A percentile compares a stretch with the other conserved stretches of the same genome.
These are phyloP conservation scores for Timema cristinae DNA, from an alignment of 2,888 invertebrate genomes.

Conservation along the genomic window DNA sequence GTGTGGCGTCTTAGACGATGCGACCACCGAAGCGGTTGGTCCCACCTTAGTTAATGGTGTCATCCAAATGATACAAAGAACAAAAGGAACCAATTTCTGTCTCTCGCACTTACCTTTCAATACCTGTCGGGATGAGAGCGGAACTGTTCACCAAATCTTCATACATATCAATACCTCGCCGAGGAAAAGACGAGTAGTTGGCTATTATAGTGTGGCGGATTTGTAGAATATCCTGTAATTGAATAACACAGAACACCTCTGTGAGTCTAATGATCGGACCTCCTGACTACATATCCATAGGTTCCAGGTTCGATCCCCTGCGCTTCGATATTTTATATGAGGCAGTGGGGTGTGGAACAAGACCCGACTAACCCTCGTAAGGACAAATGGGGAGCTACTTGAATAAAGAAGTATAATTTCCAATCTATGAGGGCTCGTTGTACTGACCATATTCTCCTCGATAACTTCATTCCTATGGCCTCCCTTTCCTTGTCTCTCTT, in stretches of 20 bases:
- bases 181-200: slow-evolving; percentile 49
- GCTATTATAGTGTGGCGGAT: slow-evolving; percentile 49
- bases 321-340: background rate
- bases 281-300: background rate
- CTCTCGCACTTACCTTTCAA: slow-evolving; percentile 47
- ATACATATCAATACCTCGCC: slow-evolving; percentile 42
- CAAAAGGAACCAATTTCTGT: slow-evolving; percentile 18
- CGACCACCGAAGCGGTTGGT: background rate
- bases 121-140: slow-evolving; percentile 48
- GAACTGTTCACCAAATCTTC: slow-evolving; percentile 41
- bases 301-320: no score
- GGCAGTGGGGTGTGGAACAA: no score
- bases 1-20: no score
- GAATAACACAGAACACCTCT: slow-evolving; percentile 8
- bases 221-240: slow-evolving; percentile 45
- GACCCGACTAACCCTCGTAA: no score
- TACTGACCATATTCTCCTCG: background rate
- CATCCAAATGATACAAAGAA: slow-evolving; percentile 1
- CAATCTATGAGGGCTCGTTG: background rate
- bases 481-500: no score
- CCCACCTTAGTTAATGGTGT: background rate
- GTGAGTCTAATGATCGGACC: background rate
- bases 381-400: no score
- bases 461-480: no score
- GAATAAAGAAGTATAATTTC: no score